Percentiles rank a stretch among this genome's conserved stretches.
Evolutionary conservation across 2,797 vertebrate genomes (phyloP).

Genomic region (Arctocebus calabarensis): DNA sequence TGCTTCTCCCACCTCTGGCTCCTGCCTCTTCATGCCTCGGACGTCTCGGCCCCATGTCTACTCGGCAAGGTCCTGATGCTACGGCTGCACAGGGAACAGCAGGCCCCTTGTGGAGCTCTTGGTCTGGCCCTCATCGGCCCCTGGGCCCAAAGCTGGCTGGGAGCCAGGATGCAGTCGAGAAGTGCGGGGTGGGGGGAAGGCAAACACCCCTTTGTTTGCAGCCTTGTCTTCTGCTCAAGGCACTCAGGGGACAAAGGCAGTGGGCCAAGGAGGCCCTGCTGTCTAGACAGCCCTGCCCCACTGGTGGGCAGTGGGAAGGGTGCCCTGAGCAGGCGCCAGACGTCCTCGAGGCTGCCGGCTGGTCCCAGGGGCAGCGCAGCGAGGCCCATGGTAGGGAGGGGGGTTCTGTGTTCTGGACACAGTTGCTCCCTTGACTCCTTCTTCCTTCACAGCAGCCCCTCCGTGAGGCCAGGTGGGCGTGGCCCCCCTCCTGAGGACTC

Average conservation of each 20-base stretch:
- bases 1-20: fast-evolving
- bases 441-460: background rate
- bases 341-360: background rate
- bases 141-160: background rate
- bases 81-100: background rate
- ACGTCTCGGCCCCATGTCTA: fast-evolving
- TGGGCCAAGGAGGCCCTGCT: background rate
- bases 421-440: background rate
- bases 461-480: background rate
- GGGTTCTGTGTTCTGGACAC: too few relatives aligned
- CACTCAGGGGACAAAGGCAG: background rate
- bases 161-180: background rate
- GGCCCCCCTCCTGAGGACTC: background rate
- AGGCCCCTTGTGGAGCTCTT: background rate
- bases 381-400: background rate
- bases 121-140: background rate
- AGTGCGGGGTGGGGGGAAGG: background rate
- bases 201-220: conserved; percentile 35
- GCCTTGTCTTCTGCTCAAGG: background rate
- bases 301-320: fast-evolving
- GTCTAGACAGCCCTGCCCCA: background rate
- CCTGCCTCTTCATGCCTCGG: fast-evolving
- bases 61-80: background rate
- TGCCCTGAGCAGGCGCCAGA: too few relatives aligned
- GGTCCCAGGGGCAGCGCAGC: background rate